phyloP scores from a whole-genome alignment of 2,888 invertebrate genomes.

The Agrochola litura region DNA sequence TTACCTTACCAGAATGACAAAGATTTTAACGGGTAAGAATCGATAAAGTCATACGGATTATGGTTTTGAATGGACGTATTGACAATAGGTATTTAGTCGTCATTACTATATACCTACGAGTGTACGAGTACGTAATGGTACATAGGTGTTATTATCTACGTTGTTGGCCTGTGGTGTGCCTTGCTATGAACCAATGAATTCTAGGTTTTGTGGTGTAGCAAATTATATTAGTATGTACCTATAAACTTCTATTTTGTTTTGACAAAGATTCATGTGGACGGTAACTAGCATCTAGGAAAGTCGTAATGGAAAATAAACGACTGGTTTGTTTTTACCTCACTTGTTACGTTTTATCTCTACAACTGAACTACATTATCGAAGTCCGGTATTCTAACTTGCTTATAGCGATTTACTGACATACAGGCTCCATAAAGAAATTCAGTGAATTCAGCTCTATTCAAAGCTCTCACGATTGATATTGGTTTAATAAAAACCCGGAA shows the following conservation, averaged over 20 bases:
- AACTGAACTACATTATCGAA: neutral
- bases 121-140: neutral
- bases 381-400: neutral
- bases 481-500: slow-evolving; percentile 35
- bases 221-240: neutral
- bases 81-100: slow-evolving; percentile 47
- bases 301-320: neutral
- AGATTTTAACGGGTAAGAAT: slow-evolving; percentile 21
- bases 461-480: slow-evolving; percentile 22
- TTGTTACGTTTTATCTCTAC: neutral
- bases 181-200: slow-evolving; percentile 17
- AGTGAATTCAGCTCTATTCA: slow-evolving; percentile 17
- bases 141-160: neutral
- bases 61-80: slow-evolving; percentile 19
- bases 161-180: neutral
- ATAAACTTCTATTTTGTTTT: neutral
- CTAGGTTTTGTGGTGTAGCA: neutral
- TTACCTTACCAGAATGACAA: neutral
- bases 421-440: slow-evolving; percentile 1
- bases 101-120: slow-evolving; percentile 11
- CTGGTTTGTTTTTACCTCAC: neutral
- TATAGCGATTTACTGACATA: neutral
- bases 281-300: neutral
- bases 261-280: neutral
- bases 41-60: slow-evolving; percentile 29